Evolutionary conservation across 1,140 invertebrate species (phyloP), one percentile per base, ranked within the genome.

Genomic region (Nautilus pompilius): DNA sequence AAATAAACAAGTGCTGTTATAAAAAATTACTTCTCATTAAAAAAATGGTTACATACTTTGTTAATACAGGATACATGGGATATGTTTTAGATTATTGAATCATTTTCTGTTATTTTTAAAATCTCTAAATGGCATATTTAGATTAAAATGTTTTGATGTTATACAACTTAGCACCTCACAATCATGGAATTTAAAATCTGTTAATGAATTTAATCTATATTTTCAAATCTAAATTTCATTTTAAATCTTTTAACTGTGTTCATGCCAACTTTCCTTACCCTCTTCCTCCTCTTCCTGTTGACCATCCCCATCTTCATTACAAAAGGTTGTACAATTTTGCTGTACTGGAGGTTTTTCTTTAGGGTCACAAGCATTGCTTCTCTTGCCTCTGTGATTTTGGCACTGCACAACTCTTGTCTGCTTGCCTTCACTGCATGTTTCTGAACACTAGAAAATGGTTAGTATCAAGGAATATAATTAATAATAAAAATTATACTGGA

Each of bases 351-450:
- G 76, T 60, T 66, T 67, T 13, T 46, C 34, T 36, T 45, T 54
- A 1, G 56, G 36, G 30, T 68, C 55, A 64, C 76, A 78, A 3
- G 55, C 30, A 3, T 32, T 62, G 57, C 68, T 68, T 2, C 84
- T 85, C 61, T 84, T 85, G 1, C 85, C 85, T 3, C 75, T 73
- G 57, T 75, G 72, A 34, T 85, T 83, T 13, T 85, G 77, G 71
- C 91, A 93, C 66, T 85, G 85, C 15, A 92, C 77, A 61, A 80
- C 82, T 20, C 91, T 83, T 36, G 78, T 84, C 78, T 92, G 89
- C 56, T 84, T 78, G 1, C 89, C 88, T 69, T 85, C 85, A 0
- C 90, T 89, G 76, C 92, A 93, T 13, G 80, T 69, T 64, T 88
- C 87, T 55, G 86, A 87, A 74, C 91, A 93, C 90, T 92, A 69